Base-by-base conservation (phyloP, 2,888 invertebrate genomes). In the Brenthis hecate region DNA sequence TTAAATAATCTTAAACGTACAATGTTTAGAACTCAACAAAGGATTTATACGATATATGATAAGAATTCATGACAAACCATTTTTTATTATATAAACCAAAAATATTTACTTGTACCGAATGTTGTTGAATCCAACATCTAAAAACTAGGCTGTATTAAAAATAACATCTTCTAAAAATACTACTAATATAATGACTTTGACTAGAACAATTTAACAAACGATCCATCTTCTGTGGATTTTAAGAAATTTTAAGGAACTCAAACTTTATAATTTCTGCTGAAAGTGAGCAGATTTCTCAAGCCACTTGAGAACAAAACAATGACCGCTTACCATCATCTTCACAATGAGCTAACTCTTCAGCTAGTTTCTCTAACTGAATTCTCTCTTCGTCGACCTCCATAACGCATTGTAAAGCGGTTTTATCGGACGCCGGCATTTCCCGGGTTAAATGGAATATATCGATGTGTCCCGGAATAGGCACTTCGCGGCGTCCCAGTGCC, bases 321-420 rank as follows among this genome's bases (percentile, higher is more conserved):
- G 19, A 53, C 2, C 8, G 71, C 79, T 81, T 80, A 95, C 96
- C 98, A 83, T 99, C 98, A 85, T 99, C 96, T 69, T 96, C 96
- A 83, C 95, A 96, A 56, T 96, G 95, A 0, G 97, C 96, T 72
- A 99, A 93, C 80, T 96, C 95, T 81, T 99, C 99, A 0, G 98
- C 98, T 58, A 99, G 93, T 83, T 96, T 96, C 86, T 99, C 99
- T 63, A 99, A 93, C 73, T 97, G 94, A 66, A 98, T 94, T 66
- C 99, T 94, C 84, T 99, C 99, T 81, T 97, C 96, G 81, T 99
- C 99, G 0, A 99, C 99, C 87, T 99, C 99, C 97, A 99, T 98
- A 51, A 99, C 99, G 85, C 98, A 98, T 85, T 98, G 94, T 65
- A 99, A 93, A 3, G 99, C 99, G 13, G 97, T 95, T 93, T 99